Evolutionary conservation across 2,888 invertebrate species (phyloP).

Genomic region (Amphipyra tragopoginis): DNA sequence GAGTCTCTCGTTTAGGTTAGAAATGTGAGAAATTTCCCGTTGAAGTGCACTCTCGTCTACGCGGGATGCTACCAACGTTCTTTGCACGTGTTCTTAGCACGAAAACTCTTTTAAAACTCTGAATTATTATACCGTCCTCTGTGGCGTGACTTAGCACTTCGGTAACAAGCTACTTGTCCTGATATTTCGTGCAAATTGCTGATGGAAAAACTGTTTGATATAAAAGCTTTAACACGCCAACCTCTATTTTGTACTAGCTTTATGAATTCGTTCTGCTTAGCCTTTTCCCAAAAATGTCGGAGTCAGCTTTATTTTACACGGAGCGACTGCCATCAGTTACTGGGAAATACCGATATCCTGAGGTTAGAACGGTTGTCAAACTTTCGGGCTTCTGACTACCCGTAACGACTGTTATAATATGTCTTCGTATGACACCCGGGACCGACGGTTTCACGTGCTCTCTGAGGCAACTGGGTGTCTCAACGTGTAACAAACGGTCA

Average conservation of each 20-base stretch:
- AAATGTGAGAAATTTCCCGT: constrained; percentile 70
- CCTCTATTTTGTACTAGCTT: constrained; percentile 13
- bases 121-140: constrained; percentile 62
- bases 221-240: constrained; percentile 2
- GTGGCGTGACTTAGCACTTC: constrained; percentile 45
- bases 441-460: no score
- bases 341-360: no score
- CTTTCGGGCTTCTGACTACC: no score
- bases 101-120: constrained; percentile 63
- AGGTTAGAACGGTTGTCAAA: no score
- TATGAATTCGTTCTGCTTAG: no score
- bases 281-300: no score
- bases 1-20: constrained; percentile 66
- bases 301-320: no score
- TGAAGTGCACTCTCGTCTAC: constrained; percentile 66
- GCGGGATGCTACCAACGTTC: constrained; percentile 59
- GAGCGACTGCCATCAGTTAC: no score
- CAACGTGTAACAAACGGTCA: no score
- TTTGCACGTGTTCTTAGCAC: constrained; percentile 66
- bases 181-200: constrained; percentile 35
- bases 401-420: no score
- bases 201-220: constrained; percentile 9
- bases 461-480: no score
- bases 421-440: no score
- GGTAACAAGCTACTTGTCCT: constrained; percentile 42